These are phyloP conservation scores for Brachynemurus nebulosus DNA, from an alignment of 2,888 invertebrate genomes.

Conservation along the genomic window DNA sequence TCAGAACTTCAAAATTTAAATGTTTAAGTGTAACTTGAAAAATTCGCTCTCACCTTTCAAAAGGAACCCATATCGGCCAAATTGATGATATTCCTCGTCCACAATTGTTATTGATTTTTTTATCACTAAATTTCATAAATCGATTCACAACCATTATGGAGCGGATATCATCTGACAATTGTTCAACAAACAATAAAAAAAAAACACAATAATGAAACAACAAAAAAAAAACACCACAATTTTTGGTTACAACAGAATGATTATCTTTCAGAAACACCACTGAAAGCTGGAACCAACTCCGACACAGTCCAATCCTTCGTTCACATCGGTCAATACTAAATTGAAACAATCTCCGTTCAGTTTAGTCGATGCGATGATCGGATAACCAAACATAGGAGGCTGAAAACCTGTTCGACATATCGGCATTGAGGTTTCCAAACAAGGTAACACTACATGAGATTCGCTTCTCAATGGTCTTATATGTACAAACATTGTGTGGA, in stretches of 20 bases:
- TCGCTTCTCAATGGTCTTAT: slow-evolving; percentile 6
- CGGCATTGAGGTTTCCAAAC: slow-evolving; percentile 9
- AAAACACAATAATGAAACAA: slow-evolving; percentile 3
- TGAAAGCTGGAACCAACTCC: slow-evolving; percentile 4
- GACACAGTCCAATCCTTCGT: background rate
- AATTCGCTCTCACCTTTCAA: slow-evolving; percentile 10
- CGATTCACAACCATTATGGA: slow-evolving; percentile 10
- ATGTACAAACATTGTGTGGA: slow-evolving; percentile 4
- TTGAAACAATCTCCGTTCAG: slow-evolving; percentile 1
- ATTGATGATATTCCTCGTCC: slow-evolving; percentile 7
- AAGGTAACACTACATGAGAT: slow-evolving; percentile 4
- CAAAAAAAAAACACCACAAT: background rate
- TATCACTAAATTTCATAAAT: slow-evolving; percentile 9
- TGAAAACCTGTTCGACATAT: slow-evolving; percentile 5
- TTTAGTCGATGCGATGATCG: background rate
- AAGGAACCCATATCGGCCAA: slow-evolving; percentile 12
- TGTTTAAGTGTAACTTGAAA: too few species aligned
- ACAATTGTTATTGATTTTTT: slow-evolving; percentile 5
- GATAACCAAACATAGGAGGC: background rate
- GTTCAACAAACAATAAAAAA: background rate
- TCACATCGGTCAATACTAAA: background rate
- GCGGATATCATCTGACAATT: background rate
- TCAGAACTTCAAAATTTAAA: too few species aligned
- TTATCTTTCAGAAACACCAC: slow-evolving; percentile 3
- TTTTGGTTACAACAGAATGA: background rate